Evolutionary conservation across 2,113 vertebrate genomes (phyloP).

Genomic region (Amphiprion ocellaris): DNA sequence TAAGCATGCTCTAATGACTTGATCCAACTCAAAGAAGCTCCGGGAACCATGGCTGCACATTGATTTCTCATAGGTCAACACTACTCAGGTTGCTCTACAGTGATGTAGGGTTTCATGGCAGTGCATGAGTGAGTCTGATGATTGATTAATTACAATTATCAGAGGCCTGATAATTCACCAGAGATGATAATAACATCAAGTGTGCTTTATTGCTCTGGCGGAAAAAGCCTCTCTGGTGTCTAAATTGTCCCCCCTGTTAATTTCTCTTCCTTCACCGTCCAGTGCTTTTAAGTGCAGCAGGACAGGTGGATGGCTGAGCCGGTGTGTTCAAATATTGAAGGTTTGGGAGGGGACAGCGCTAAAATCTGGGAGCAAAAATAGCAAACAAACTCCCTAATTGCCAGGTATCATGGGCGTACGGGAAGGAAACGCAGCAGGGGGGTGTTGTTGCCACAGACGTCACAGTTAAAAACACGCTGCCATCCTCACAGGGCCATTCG

Average conservation of each 20-base stretch:
- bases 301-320: slow-evolving; percentile 71
- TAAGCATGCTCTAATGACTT: slow-evolving; percentile 43
- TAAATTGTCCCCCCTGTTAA: slow-evolving; percentile 76
- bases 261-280: slow-evolving; percentile 78
- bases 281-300: slow-evolving; percentile 79
- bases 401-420: slow-evolving; percentile 70
- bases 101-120: slow-evolving; percentile 65
- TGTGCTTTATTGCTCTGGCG: slow-evolving; percentile 82
- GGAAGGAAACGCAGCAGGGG: slow-evolving; percentile 66
- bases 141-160: slow-evolving; percentile 87
- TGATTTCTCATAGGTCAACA: slow-evolving; percentile 73
- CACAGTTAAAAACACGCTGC: slow-evolving; percentile 71
- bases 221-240: slow-evolving; percentile 73
- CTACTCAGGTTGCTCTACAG: slow-evolving; percentile 67
- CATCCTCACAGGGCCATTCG: slow-evolving; percentile 68
- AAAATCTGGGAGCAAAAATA: slow-evolving; percentile 61
- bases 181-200: slow-evolving; percentile 81
- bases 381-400: slow-evolving; percentile 82
- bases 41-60: slow-evolving; percentile 36
- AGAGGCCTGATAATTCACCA: slow-evolving; percentile 80
- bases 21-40: slow-evolving; percentile 40
- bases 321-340: slow-evolving; percentile 65
- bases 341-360: slow-evolving; percentile 55
- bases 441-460: slow-evolving; percentile 67
- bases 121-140: slow-evolving; percentile 73